phyloP scores from a whole-genome alignment of 2,888 invertebrate genomes.

The Brachyptera risi region DNA sequence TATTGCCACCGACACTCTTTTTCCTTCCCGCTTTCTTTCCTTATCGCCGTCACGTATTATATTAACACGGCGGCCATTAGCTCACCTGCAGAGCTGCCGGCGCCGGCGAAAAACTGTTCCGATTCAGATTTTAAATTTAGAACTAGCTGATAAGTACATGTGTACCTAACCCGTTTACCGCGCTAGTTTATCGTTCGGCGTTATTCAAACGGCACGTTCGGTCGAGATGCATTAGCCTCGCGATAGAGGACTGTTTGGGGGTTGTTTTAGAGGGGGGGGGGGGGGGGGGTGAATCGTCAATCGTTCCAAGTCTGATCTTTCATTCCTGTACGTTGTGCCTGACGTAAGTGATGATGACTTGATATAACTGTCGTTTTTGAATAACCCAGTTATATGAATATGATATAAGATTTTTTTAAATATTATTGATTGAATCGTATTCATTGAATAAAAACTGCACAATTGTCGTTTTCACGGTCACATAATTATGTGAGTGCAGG shows the following conservation, averaged over 20 bases:
- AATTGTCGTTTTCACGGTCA: no score
- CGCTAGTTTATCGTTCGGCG: not conserved
- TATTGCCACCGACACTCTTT: no score
- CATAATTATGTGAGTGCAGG: no score
- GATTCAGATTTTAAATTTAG: no score
- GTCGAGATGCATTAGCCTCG: not conserved
- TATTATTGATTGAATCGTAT: no score
- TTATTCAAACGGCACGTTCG: not conserved
- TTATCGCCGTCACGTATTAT: conserved; percentile 7
- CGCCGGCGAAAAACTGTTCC: not conserved
- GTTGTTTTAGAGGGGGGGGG: not conserved
- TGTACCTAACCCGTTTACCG: not conserved
- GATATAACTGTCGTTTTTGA: no score
- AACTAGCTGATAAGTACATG: not conserved
- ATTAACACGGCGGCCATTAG: not conserved
- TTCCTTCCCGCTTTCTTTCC: not conserved
- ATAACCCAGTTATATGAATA: no score
- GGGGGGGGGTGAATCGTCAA: not conserved
- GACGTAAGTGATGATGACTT: no score
- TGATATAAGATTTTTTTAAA: no score
- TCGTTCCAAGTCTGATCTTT: no score
- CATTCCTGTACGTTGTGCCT: no score
- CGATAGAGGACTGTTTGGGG: not conserved
- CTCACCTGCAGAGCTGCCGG: not conserved
- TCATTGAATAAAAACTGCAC: no score